phyloP scores from a whole-genome alignment of 2,888 invertebrate genomes.

The Crepidodera aurea region DNA sequence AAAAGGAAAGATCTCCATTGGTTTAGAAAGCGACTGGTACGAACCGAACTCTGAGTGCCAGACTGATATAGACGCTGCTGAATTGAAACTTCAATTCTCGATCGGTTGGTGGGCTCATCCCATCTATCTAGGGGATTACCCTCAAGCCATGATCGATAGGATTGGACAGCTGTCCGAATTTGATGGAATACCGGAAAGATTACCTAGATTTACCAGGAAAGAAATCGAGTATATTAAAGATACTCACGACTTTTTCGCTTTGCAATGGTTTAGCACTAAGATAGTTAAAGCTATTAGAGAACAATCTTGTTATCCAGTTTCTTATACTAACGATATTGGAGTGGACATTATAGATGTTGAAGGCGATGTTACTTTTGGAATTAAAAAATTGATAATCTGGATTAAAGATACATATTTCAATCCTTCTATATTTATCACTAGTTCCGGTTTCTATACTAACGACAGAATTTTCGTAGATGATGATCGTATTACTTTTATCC shows the following conservation, averaged over 20 bases:
- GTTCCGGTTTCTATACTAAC: background rate
- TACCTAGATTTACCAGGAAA: conserved; percentile 68
- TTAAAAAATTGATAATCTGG: conserved; percentile 10
- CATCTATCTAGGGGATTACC: conserved; percentile 73
- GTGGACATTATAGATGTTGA: background rate
- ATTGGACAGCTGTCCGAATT: conserved; percentile 65
- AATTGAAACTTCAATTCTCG: conserved; percentile 64
- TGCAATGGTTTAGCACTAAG: conserved; percentile 49
- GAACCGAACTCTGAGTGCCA: conserved; percentile 66
- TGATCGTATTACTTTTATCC: conserved; percentile 6
- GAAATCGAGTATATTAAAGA: conserved; percentile 69
- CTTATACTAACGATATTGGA: conserved; percentile 8
- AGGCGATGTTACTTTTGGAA: conserved; percentile 13
- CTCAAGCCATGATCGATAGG: conserved; percentile 67
- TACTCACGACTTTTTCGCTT: conserved; percentile 75
- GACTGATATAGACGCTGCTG: conserved; percentile 67
- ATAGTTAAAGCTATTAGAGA: background rate
- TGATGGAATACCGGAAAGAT: conserved; percentile 61
- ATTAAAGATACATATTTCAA: conserved; percentile 16
- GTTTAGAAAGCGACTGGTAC: conserved; percentile 69
- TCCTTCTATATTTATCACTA: conserved; percentile 19
- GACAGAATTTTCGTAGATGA: conserved; percentile 11
- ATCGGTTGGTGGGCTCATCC: conserved; percentile 63
- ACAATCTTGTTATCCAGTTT: background rate
- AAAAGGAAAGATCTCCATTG: conserved; percentile 54